These are phyloP conservation scores for Hemithea aestivaria DNA, from an alignment of 2,888 invertebrate species.

Conservation along the genomic window DNA sequence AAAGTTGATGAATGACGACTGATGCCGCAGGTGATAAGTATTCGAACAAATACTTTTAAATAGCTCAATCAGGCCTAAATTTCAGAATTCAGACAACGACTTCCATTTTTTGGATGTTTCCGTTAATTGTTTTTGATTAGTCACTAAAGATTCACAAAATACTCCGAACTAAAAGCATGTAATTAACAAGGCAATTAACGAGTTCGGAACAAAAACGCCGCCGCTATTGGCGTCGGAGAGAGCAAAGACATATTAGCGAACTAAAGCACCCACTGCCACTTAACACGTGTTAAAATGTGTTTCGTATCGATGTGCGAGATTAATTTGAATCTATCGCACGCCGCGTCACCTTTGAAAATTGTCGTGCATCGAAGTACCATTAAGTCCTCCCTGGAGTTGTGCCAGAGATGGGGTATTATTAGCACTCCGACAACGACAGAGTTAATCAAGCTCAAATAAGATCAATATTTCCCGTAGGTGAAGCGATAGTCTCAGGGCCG, in stretches of 20 bases:
- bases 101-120: too few species aligned
- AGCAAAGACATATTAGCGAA: conserved; percentile 4
- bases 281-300: conserved; percentile 5
- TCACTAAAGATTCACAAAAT: too few species aligned
- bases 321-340: conserved; percentile 42
- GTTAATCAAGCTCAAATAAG: conserved; percentile 78
- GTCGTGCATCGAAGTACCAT: conserved; percentile 74
- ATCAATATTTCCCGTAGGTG: conserved; percentile 74
- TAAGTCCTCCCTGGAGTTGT: conserved; percentile 72
- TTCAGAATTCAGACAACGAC: too few species aligned
- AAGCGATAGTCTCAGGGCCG: conserved; percentile 58
- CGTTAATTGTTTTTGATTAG: too few species aligned
- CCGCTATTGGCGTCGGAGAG: conserved; percentile 1
- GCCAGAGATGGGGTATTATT: conserved; percentile 75
- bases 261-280: not conserved
- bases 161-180: conserved; percentile 6
- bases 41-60: too few species aligned
- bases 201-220: conserved; percentile 2
- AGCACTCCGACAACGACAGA: conserved; percentile 71
- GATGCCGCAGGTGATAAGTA: too few species aligned
- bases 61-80: too few species aligned
- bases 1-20: too few species aligned
- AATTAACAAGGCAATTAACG: conserved; percentile 2
- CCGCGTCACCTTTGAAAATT: conserved; percentile 68
- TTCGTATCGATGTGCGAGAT: conserved; percentile 13